Evolutionary conservation across 2,113 vertebrate species (phyloP).

Genomic region (Dipodomys ordii): DNA sequence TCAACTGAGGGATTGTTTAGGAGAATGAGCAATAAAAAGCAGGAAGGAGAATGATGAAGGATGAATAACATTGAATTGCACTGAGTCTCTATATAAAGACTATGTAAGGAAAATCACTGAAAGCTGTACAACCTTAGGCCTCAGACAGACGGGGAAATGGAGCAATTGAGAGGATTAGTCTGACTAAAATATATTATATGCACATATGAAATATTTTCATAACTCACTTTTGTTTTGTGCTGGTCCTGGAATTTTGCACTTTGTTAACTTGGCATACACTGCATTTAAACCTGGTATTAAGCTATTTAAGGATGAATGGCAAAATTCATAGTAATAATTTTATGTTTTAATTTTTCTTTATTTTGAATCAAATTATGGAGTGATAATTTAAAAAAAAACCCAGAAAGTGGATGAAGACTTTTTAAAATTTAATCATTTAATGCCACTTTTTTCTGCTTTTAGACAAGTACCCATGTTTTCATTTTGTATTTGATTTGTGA

Average conservation of each 20-base stretch:
- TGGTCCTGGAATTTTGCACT: background rate
- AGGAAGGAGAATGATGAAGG: no score
- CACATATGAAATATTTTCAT: background rate
- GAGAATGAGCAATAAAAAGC: no score
- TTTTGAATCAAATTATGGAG: background rate
- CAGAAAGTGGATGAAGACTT: background rate
- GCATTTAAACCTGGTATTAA: background rate
- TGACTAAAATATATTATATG: background rate
- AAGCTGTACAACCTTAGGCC: no score
- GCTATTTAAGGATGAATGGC: background rate
- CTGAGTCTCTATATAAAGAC: no score
- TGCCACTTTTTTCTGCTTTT: background rate
- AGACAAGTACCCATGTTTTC: background rate
- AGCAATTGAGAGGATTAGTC: no score
- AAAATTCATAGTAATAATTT: constrained; percentile 8
- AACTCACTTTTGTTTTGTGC: no score
- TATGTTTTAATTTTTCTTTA: background rate
- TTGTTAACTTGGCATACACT: background rate
- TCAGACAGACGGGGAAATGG: no score
- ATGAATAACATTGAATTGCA: no score
- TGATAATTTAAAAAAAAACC: background rate
- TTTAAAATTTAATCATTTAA: background rate
- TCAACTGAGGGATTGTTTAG: no score
- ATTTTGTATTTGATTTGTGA: background rate
- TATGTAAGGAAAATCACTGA: no score